These are phyloP conservation scores for Entomobrya multifasciata DNA, from an alignment of 2,888 invertebrate genomes.

Conservation along the genomic window DNA sequence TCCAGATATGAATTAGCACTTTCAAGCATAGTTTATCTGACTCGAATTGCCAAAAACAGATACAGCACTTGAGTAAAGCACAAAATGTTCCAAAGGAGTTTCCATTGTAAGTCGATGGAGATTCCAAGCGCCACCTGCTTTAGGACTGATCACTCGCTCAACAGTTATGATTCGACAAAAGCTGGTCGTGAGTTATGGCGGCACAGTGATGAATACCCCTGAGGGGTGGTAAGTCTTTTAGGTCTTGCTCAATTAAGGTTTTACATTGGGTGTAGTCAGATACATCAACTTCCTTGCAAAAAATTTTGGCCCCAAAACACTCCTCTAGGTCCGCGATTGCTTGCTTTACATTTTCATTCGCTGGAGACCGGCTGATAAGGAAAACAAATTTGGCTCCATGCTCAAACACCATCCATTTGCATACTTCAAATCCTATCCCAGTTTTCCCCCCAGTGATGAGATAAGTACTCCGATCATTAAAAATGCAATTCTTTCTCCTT, in stretches of 20 bases:
- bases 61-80: slow-evolving; percentile 39
- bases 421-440: neutral
- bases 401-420: slow-evolving; percentile 4
- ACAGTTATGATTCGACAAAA: slow-evolving; percentile 25
- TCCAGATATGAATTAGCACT: slow-evolving; percentile 59
- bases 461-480: slow-evolving; percentile 48
- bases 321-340: neutral
- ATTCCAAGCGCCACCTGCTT: slow-evolving; percentile 43
- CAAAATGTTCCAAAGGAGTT: slow-evolving; percentile 49
- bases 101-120: neutral
- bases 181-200: neutral
- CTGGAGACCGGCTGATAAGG: neutral
- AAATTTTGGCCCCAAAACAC: neutral
- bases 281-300: slow-evolving; percentile 5
- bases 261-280: neutral
- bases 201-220: slow-evolving; percentile 51
- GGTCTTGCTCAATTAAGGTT: neutral
- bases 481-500: neutral
- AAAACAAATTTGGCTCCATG: slow-evolving; percentile 19
- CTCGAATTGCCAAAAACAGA: slow-evolving; percentile 27
- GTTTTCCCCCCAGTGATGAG: slow-evolving; percentile 49
- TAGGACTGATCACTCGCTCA: slow-evolving; percentile 15
- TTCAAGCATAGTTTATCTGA: slow-evolving; percentile 52
- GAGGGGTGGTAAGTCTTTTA: slow-evolving; percentile 44
- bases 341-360: neutral